Percentiles rank a stretch among this genome's conserved stretches.
Evolutionary conservation across 2,888 invertebrate species (phyloP).

Genomic region (Drosophila multiciliata): DNA sequence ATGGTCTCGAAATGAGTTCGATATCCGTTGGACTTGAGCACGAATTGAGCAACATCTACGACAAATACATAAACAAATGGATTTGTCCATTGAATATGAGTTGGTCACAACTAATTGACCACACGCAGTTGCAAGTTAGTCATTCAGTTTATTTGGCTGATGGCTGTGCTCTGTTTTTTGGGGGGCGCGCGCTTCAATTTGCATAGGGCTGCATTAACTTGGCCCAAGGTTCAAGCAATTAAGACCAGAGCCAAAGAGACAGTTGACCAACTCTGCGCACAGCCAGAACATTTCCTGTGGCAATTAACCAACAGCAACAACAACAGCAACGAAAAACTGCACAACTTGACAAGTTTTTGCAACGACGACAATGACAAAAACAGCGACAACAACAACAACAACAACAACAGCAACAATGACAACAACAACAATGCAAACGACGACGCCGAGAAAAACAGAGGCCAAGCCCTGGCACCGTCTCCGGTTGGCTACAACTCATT

Average conservation of each 20-base stretch:
- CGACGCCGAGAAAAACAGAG: slow-evolving; percentile 48
- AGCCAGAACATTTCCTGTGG: slow-evolving; percentile 76
- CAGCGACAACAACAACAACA: slow-evolving; percentile 34
- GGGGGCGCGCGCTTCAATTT: slow-evolving; percentile 50
- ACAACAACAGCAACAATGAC: slow-evolving; percentile 44
- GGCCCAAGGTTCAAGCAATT: slow-evolving; percentile 76
- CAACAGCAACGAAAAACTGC: slow-evolving; percentile 54
- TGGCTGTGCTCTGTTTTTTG: neutral
- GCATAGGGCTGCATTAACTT: slow-evolving; percentile 59
- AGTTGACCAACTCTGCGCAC: slow-evolving; percentile 72
- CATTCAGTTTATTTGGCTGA: slow-evolving; percentile 24
- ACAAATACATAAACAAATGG: slow-evolving; percentile 20
- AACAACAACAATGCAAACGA: slow-evolving; percentile 45
- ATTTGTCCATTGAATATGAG: slow-evolving; percentile 52
- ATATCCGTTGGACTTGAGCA: slow-evolving; percentile 61
- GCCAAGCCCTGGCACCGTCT: slow-evolving; percentile 55
- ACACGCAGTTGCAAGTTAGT: slow-evolving; percentile 65
- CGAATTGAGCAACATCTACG: slow-evolving; percentile 44
- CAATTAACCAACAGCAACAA: slow-evolving; percentile 67
- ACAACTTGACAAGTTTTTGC: slow-evolving; percentile 75
- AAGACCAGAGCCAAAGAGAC: slow-evolving; percentile 61
- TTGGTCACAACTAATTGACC: slow-evolving; percentile 53
- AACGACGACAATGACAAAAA: slow-evolving; percentile 44
- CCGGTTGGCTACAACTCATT: slow-evolving; percentile 74
- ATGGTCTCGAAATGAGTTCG: slow-evolving; percentile 59